phyloP scores from a whole-genome alignment of 2,113 vertebrate species.

The Austrofundulus limnaeus region DNA sequence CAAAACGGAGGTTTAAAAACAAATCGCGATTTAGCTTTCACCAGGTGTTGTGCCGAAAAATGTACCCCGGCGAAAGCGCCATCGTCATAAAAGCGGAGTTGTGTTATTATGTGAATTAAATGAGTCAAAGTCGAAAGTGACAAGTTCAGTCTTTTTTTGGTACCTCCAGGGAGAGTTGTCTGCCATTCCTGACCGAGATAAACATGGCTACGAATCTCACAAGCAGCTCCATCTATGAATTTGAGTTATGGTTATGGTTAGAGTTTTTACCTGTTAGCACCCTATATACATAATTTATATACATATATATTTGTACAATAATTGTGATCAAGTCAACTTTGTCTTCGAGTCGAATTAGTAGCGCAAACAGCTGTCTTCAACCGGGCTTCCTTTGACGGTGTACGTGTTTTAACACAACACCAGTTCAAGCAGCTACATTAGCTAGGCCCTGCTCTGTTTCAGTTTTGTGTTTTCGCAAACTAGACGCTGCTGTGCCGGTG shows the following conservation, averaged over 20 bases:
- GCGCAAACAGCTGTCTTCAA: not conserved
- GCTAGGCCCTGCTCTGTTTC: slow-evolving; percentile 30
- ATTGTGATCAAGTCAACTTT: too few species aligned
- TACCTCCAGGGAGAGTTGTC: not conserved
- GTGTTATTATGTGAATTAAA: not conserved
- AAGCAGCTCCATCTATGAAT: too few species aligned
- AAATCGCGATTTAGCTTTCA: slow-evolving; percentile 3
- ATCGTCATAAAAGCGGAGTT: not conserved
- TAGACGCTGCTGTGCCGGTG: not conserved
- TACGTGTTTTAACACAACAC: not conserved
- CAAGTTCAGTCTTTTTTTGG: not conserved
- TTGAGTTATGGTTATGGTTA: too few species aligned
- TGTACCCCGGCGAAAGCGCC: not conserved
- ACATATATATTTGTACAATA: too few species aligned
- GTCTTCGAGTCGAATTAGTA: not conserved
- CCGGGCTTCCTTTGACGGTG: not conserved
- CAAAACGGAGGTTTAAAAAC: not conserved
- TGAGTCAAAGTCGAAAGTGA: not conserved
- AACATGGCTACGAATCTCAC: not conserved
- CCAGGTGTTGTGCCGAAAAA: not conserved
- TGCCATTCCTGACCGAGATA: not conserved
- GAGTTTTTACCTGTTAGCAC: too few species aligned
- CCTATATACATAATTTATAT: too few species aligned
- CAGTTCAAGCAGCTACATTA: slow-evolving; percentile 18
- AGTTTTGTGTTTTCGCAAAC: not conserved